Evolutionary conservation across 1,140 invertebrate genomes (phyloP), one percentile per base, ranked within the genome.

Genomic region (Dolichoris vasculosae): DNA sequence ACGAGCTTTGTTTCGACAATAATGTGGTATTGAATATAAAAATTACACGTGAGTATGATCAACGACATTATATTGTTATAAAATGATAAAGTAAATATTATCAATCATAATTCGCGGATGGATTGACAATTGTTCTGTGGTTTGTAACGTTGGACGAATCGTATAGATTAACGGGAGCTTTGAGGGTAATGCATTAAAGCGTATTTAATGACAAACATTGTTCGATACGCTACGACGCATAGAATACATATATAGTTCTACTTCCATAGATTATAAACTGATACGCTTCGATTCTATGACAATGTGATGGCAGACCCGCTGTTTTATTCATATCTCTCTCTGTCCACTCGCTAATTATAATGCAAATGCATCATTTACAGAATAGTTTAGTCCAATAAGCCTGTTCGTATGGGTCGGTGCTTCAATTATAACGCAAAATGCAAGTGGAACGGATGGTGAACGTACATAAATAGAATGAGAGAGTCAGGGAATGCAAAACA

Each of bases 301-400:
- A 86, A 86, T 83, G 79, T 82, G 79, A 82, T 48, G 84, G 43
- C 85, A 69, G 80, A 35, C 35, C 75, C 59, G 35, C 63, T 85
- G 69, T 85, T 83, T 86, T 86, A 86, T 85, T 85, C 84, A 86
- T 82, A 78, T 85, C 40, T 76, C 69, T 38, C 67, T 43, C 79
- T 76, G 67, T 51, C 38, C 59, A n/a, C 51, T 40, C 46, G 43
- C 26, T 82, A 86, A 83, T 83, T 86, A 82, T 77, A 82, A 86
- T 86, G 80, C 80, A 86, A 82, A 86, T 86, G 85, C 63, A 86
- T 86, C 85, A 78, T 86, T 86, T 86, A 79, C 79, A 78, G 85
- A 82, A 59, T 83, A 59, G 80, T 71, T 82, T 83, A 86, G 85
- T 83, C 85, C 77, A 86, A 83, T 83, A 83, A 82, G 82, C 79